Conservation (phyloP, 2,113 vertebrate species). For the Triplophysa rosa region DNA sequence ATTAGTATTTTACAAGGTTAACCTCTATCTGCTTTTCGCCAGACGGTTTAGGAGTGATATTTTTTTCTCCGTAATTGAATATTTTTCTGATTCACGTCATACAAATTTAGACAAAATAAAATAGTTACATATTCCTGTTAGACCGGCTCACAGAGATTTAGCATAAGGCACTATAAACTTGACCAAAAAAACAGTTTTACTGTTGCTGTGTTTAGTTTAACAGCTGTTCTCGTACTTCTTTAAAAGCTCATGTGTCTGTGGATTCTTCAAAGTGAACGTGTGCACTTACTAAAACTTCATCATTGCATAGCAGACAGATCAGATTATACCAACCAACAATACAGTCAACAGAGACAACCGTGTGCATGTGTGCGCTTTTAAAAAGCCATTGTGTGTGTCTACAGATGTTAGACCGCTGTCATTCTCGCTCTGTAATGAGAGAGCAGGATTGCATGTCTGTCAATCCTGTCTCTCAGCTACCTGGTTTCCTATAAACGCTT, state of each 20-base stretch:
- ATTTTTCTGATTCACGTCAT: too few species aligned
- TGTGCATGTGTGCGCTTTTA: conserved; percentile 14
- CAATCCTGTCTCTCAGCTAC: conserved; percentile 47
- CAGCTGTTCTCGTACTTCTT: background rate
- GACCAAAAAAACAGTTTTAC: background rate
- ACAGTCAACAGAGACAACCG: background rate
- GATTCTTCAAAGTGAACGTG: conserved; percentile 4
- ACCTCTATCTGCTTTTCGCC: too few species aligned
- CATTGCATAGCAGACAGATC: conserved; percentile 2
- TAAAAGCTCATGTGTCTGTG: background rate
- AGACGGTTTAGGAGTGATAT: too few species aligned
- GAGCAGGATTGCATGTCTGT: conserved; percentile 32
- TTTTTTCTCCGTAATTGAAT: too few species aligned
- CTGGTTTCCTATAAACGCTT: conserved; percentile 52
- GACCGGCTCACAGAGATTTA: background rate
- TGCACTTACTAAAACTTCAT: background rate
- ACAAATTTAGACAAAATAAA: too few species aligned
- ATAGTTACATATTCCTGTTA: too few species aligned
- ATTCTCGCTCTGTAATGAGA: conserved; percentile 35
- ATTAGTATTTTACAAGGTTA: too few species aligned
- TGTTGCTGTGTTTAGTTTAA: background rate
- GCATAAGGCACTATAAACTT: background rate
- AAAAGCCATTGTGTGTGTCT: conserved; percentile 40
- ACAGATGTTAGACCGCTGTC: background rate
- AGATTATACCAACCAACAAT: background rate